Evolutionary conservation across 2,888 invertebrate species (phyloP), one percentile per base, ranked within the genome.

Genomic region (Thecophora atra): DNA sequence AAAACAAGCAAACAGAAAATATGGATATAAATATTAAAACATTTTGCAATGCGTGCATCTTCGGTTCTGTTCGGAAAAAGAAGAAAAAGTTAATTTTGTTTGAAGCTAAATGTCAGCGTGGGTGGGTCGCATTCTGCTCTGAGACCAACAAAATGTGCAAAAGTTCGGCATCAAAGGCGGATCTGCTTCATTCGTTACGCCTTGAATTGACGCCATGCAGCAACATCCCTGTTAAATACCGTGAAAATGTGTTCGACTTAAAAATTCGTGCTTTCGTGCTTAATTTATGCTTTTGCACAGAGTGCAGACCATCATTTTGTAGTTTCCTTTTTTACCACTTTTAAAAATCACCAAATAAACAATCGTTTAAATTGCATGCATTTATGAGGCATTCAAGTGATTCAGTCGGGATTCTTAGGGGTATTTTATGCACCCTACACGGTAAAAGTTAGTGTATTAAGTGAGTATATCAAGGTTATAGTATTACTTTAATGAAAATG

Each of bases 381-480:
- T 54, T 28, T 58, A 58, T 24, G 58, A 26, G 1, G 26, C 58
- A 58, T 28, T 58, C 58, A 58, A 58, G 15, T 17, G 24, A 58
- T 26, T 28, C 15, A 3, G 56, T 21, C 6, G 7, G 19, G 21
- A 19, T n/a, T 47, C 47, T 47, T 47, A 5, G 47, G 17, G 47
- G 47, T n/a, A 47, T 47, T 47, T 37, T 37, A 0, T 8, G 11
- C 11, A 37, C 37, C 37, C 37, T 37, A 37, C 37, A 37, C 37
- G 7, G n/a, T 11, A 11, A 37, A 37, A 2, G 1, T 37, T 6
- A 37, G 11, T 0, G 37, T 6, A 1, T 37, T 37, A n/a, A n/a
- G n/a, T 1, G 37, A 37, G 37, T 37, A 37, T 37, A 37, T 37
- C 11, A 37, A 37, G 37, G 6, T 37, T 37, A 11, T 37, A 6